Percentiles rank a stretch among this genome's conserved stretches.
phyloP scores from a whole-genome alignment of 2,113 vertebrate species.

The Eublepharis macularius region DNA sequence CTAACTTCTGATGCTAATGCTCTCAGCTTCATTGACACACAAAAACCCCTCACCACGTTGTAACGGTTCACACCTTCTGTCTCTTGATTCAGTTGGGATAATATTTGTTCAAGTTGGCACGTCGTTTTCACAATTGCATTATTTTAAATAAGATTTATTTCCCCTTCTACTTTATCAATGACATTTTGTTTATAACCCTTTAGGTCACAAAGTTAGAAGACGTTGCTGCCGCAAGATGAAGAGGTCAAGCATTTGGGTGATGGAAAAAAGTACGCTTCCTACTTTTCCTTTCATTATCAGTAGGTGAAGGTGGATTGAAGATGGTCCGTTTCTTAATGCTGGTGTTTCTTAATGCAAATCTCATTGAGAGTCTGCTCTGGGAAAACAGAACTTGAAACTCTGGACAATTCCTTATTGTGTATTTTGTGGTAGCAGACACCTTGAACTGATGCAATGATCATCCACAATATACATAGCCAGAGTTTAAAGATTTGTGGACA shows the following conservation, averaged over 20 bases:
- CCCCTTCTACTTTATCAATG: neutral
- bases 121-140: neutral
- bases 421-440: neutral
- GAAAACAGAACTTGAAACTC: neutral
- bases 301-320: neutral
- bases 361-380: neutral
- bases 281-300: neutral
- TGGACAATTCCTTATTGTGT: no score
- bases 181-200: neutral
- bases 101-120: neutral
- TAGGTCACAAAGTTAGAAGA: neutral
- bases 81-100: neutral
- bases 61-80: neutral
- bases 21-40: no score
- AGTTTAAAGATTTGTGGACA: no score
- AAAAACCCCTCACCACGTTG: no score
- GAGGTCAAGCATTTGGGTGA: neutral
- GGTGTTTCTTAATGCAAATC: no score
- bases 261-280: neutral
- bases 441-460: neutral
- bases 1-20: no score
- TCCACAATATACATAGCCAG: neutral
- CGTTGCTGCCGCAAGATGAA: conserved; percentile 4
- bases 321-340: neutral
- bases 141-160: neutral